These are phyloP conservation scores for Gobio occitaniae DNA, from an alignment of 2,797 vertebrate genomes.

Conservation along the genomic window DNA sequence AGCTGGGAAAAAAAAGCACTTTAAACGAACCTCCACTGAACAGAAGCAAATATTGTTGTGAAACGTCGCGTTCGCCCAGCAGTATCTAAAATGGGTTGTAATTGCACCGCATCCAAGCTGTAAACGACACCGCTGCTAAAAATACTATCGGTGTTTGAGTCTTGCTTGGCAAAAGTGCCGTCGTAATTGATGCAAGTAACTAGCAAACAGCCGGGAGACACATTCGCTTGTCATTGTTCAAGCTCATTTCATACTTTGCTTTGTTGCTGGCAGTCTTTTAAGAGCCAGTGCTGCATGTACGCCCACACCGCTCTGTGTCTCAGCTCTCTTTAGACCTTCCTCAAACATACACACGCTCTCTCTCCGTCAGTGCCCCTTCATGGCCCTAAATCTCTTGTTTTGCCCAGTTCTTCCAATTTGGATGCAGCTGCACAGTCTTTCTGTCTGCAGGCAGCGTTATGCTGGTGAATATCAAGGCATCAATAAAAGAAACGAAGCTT, in stretches of 20 bases:
- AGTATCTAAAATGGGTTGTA: neutral
- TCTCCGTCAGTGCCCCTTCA: conserved; percentile 47
- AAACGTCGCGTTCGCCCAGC: neutral
- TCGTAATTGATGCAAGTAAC: conserved; percentile 45
- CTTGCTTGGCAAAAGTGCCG: conserved; percentile 20
- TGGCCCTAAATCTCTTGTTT: conserved; percentile 35
- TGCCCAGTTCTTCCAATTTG: conserved; percentile 47
- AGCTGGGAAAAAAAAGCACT: neutral
- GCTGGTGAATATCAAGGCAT: conserved; percentile 10
- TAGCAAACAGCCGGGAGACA: conserved; percentile 45
- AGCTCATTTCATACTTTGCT: conserved; percentile 56
- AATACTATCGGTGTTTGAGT: neutral
- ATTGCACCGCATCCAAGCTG: neutral
- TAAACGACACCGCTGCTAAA: conserved; percentile 7
- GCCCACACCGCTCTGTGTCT: conserved; percentile 58
- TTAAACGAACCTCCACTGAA: conserved; percentile 3
- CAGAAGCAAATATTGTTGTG: neutral
- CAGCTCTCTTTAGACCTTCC: conserved; percentile 41
- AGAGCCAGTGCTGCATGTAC: conserved; percentile 55
- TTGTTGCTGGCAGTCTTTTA: conserved; percentile 63
- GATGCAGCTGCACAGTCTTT: conserved; percentile 21
- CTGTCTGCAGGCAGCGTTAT: conserved; percentile 25
- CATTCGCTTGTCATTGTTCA: conserved; percentile 45
- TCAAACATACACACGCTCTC: conserved; percentile 19
- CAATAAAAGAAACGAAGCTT: neutral